phyloP scores from a whole-genome alignment of 2,888 invertebrate genomes.

The Pheosia gnoma region DNA sequence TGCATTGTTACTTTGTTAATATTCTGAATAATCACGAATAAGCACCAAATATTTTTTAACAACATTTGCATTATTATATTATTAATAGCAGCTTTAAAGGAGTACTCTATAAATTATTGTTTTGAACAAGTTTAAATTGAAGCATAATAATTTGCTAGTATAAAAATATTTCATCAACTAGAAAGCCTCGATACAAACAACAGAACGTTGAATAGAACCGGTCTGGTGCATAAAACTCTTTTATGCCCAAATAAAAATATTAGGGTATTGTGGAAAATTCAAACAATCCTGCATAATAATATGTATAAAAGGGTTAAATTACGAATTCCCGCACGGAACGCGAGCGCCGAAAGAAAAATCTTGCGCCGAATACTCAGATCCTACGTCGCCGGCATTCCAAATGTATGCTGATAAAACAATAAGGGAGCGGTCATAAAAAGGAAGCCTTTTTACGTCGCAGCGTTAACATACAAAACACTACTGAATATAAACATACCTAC shows the following conservation, averaged over 20 bases:
- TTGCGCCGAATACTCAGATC: slow-evolving; percentile 20
- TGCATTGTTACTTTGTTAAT: background rate
- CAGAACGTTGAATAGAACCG: background rate
- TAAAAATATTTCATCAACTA: background rate
- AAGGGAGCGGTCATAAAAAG: slow-evolving; percentile 36
- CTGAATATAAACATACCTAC: slow-evolving; percentile 33
- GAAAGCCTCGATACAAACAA: background rate
- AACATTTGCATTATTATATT: too few species aligned
- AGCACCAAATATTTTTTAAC: too few species aligned
- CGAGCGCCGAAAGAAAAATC: slow-evolving; percentile 21
- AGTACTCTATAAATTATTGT: too few species aligned
- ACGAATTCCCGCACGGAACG: slow-evolving; percentile 29
- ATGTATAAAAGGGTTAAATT: slow-evolving; percentile 40
- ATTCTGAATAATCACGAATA: too few species aligned
- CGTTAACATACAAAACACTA: slow-evolving; percentile 44
- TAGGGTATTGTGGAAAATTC: slow-evolving; percentile 29
- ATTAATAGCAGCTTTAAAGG: too few species aligned
- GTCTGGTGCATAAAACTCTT: slow-evolving; percentile 12
- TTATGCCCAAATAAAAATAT: slow-evolving; percentile 30
- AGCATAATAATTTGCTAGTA: background rate
- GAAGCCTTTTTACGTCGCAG: slow-evolving; percentile 29
- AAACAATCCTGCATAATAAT: slow-evolving; percentile 37
- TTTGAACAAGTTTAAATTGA: too few species aligned
- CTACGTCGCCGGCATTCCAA: slow-evolving; percentile 27
- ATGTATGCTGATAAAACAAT: slow-evolving; percentile 45